Conservation (phyloP, 1,140 invertebrate species). For the Rhagoletis pomonella region DNA sequence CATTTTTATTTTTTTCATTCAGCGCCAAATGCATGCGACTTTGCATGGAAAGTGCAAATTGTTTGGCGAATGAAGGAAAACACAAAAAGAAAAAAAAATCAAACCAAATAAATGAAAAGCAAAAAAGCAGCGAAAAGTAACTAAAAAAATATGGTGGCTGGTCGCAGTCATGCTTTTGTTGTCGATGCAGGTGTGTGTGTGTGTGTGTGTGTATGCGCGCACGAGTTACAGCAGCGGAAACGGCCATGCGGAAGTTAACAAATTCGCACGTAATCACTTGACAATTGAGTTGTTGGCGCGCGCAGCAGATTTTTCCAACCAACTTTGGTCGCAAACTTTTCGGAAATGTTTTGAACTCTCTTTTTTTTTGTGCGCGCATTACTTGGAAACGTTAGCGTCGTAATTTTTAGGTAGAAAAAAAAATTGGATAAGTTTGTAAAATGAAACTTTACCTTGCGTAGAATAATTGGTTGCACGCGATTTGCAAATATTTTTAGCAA, state of each 20-base stretch:
- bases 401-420: background rate
- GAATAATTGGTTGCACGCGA: background rate
- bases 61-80: background rate
- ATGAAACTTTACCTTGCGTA: no score
- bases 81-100: slow-evolving; percentile 3
- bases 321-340: slow-evolving; percentile 1
- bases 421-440: no score
- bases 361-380: background rate
- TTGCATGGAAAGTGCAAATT: background rate
- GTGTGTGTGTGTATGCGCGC: background rate
- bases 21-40: background rate
- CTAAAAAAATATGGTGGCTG: background rate
- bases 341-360: background rate
- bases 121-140: background rate
- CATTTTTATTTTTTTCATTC: background rate
- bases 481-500: background rate
- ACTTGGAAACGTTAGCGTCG: background rate
- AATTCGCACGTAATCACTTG: slow-evolving; percentile 51
- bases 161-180: background rate
- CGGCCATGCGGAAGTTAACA: slow-evolving; percentile 33
- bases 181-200: background rate
- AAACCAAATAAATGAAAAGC: background rate
- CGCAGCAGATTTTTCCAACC: slow-evolving; percentile 3
- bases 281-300: slow-evolving; percentile 46
- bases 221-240: background rate